A percentile compares a stretch with the other conserved stretches of the same genome.
These are phyloP conservation scores for Guaruba guarouba DNA, from an alignment of 2,113 vertebrate genomes.

Conservation along the genomic window DNA sequence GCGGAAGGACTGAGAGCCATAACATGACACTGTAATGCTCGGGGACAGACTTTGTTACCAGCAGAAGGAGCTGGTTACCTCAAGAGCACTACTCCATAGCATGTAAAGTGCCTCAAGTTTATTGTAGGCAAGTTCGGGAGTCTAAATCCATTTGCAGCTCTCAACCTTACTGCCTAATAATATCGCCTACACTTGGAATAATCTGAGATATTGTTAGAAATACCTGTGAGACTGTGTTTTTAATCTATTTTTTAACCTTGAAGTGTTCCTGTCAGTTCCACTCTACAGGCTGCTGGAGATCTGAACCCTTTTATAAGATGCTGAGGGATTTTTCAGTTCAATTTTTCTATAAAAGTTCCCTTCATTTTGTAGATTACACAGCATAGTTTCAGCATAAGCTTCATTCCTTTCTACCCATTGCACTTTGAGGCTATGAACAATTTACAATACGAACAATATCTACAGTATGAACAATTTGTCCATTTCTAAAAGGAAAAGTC, in stretches of 20 bases:
- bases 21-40: neutral
- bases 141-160: neutral
- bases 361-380: neutral
- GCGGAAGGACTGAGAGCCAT: neutral
- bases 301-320: neutral
- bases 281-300: neutral
- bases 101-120: neutral
- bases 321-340: neutral
- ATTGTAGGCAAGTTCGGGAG: neutral
- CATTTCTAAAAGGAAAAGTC: neutral
- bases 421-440: neutral
- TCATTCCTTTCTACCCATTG: neutral
- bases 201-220: neutral
- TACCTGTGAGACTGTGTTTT: neutral
- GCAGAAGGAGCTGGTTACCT: neutral
- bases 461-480: neutral
- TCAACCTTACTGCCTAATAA: neutral
- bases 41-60: neutral
- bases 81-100: neutral
- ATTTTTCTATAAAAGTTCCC: neutral
- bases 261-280: constrained; percentile 12
- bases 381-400: neutral
- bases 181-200: neutral
- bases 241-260: constrained; percentile 1
- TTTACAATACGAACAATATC: neutral